Conservation (phyloP, 1,140 invertebrate genomes). For the Rhopalosiphum maidis region DNA sequence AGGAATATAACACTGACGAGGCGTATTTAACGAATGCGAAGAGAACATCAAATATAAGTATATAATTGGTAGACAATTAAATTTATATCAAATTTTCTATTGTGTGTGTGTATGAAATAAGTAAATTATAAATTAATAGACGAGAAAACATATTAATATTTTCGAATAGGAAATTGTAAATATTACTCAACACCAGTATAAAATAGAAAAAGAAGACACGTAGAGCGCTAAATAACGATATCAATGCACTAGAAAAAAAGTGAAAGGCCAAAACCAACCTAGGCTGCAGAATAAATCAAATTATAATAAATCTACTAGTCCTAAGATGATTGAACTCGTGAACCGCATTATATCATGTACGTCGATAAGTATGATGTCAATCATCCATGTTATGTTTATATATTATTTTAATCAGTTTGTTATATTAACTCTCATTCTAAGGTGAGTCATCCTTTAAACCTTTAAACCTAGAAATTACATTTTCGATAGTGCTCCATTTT, state of each 20-base stretch:
- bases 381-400: background rate
- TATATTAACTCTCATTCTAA: background rate
- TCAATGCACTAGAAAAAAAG: background rate
- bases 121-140: background rate
- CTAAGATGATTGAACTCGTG: background rate
- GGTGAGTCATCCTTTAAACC: background rate
- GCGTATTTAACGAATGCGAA: background rate
- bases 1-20: background rate
- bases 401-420: background rate
- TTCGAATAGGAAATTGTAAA: no score
- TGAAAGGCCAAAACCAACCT: background rate
- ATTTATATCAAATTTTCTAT: background rate
- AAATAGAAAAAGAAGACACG: background rate
- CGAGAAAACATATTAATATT: background rate
- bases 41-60: background rate
- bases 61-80: background rate
- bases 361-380: background rate
- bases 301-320: background rate
- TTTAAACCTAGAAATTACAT: no score
- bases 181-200: background rate
- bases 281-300: background rate
- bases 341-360: background rate
- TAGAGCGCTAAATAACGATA: background rate
- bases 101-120: background rate
- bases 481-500: background rate